phyloP scores from a whole-genome alignment of 2,113 vertebrate species.

The Ascaphus truei region DNA sequence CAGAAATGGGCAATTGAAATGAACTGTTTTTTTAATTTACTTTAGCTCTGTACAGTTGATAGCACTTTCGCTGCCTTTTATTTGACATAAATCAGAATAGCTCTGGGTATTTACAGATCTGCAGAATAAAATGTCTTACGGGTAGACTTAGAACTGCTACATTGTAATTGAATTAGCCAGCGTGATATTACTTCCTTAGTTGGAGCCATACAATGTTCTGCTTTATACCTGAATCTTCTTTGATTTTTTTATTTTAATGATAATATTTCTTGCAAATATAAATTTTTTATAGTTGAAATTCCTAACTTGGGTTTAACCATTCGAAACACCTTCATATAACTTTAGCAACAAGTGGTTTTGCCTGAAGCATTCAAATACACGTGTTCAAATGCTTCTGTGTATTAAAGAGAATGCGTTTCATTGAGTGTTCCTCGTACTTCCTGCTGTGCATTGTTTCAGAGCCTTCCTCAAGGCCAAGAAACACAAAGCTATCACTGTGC shows the following conservation, averaged over 20 bases:
- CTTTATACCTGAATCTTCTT: neutral
- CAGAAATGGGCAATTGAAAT: slow-evolving; percentile 44
- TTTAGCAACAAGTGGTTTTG: slow-evolving; percentile 14
- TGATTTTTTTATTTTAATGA: slow-evolving; percentile 16
- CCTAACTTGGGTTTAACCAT: slow-evolving; percentile 21
- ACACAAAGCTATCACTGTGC: no score
- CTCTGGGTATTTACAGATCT: slow-evolving; percentile 37
- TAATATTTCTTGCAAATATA: slow-evolving; percentile 35
- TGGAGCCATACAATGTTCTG: slow-evolving; percentile 26
- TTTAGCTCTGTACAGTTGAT: slow-evolving; percentile 40
- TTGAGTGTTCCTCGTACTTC: slow-evolving; percentile 15
- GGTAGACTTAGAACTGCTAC: slow-evolving; percentile 39
- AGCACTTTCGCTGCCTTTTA: slow-evolving; percentile 32
- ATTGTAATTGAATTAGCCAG: slow-evolving; percentile 40
- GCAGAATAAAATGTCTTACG: slow-evolving; percentile 31
- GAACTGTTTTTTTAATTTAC: slow-evolving; percentile 44
- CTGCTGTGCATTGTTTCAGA: slow-evolving; percentile 10
- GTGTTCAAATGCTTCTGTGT: neutral
- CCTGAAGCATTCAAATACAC: slow-evolving; percentile 11
- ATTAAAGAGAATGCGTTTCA: slow-evolving; percentile 19
- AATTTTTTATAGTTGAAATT: slow-evolving; percentile 30
- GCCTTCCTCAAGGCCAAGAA: slow-evolving; percentile 24
- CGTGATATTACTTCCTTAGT: slow-evolving; percentile 36
- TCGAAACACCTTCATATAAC: slow-evolving; percentile 4
- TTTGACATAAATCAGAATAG: slow-evolving; percentile 44